Base-by-base conservation (phyloP, 2,888 invertebrate species). In the Charanyca ferruginea region DNA sequence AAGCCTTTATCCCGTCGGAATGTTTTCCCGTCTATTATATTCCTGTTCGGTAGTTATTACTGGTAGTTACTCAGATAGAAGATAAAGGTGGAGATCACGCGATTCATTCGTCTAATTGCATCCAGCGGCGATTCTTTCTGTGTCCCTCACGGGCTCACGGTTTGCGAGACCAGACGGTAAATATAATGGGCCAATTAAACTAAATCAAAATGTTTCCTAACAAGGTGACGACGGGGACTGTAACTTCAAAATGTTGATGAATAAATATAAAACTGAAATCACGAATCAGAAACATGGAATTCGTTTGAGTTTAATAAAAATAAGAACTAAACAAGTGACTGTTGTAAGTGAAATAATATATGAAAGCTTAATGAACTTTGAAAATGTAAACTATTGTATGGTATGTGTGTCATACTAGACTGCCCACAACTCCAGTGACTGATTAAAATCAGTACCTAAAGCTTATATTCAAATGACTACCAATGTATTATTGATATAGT, bases 41-140 rank as follows among this genome's bases (percentile, higher is more conserved):
- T 86, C 81, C 81, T 77, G 82, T 85, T 86, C 81, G 78, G 85
- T 85, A 86, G 88, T 89, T 90, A 90, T 90, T 89, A 85, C 86
- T 79, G 84, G 85, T 84, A 84, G 88, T 91, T 88, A 86, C 87
- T 79, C 77, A 83, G 83, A 86, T 86, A 86, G 86, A 86, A 89
- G 87, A 87, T 90, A 89, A 90, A 89, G 83, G 85, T 86, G 73
- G 85, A 88, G 88, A 91, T 91, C 91, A 91, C 89, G 91, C 91
- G 89, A 92, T 91, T 90, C 91, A 89, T 89, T 91, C 85, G 85
- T 91, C 88, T 92, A 92, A 92, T 92, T 92, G 90, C 88, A 89
- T 86, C 77, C 73, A 81, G 61, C 81, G 85, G 87, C 86, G 79
- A 83, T 85, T 85, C 78, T 64, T 83, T 83, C 78, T 65, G 65